phyloP scores from a whole-genome alignment of 2,113 vertebrate species.

The Mugil cephalus region DNA sequence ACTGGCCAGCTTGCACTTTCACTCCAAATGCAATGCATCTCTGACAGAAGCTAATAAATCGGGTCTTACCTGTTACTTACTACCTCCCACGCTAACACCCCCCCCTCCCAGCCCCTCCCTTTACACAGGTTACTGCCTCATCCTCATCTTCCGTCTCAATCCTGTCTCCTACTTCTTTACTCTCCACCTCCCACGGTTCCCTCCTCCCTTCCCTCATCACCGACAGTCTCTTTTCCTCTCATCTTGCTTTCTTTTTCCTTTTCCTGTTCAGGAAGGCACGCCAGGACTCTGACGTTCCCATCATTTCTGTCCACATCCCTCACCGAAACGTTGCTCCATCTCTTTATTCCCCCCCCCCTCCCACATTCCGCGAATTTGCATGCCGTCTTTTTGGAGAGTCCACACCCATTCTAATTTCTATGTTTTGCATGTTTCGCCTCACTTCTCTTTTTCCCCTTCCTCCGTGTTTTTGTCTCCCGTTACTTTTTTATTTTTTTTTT shows the following conservation, averaged over 20 bases:
- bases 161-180: conserved; percentile 46
- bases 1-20: conserved; percentile 3
- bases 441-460: conserved; percentile 8
- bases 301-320: conserved; percentile 56
- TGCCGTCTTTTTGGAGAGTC: background rate
- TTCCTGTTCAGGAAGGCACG: conserved; percentile 57
- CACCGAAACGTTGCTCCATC: conserved; percentile 41
- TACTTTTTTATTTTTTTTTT: conserved; percentile 18
- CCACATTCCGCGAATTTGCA: background rate
- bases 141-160: conserved; percentile 44
- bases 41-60: conserved; percentile 31
- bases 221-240: conserved; percentile 55
- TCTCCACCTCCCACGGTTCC: conserved; percentile 62
- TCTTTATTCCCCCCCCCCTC: background rate
- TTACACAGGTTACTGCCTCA: conserved; percentile 10
- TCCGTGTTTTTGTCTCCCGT: conserved; percentile 16
- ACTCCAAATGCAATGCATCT: conserved; percentile 5
- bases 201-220: conserved; percentile 48
- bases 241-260: conserved; percentile 49
- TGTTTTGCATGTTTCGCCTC: background rate
- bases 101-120: no score
- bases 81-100: conserved; percentile 11
- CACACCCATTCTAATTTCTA: background rate
- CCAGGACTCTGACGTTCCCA: conserved; percentile 61
- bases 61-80: conserved; percentile 46